Base-by-base conservation (phyloP, 1,140 invertebrate species). In the Meloidogyne exigua region DNA sequence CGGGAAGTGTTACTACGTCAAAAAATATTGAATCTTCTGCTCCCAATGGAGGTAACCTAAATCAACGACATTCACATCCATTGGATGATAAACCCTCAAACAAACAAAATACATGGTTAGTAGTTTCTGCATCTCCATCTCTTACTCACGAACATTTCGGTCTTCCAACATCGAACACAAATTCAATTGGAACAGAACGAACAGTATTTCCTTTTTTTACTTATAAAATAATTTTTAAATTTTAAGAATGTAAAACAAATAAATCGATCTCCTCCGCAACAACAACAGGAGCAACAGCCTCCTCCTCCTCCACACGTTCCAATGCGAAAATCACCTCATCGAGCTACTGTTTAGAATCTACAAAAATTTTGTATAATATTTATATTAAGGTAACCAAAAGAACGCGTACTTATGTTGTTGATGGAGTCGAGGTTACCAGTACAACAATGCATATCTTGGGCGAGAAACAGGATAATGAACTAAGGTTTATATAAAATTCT, bases 381-480 rank as follows among this genome's bases (percentile, higher is more conserved):
- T 7, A 57, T 57, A 57, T 57, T 57, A 57, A 57, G 49, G 83
- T 87, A 12, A 86, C 85, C 7, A 82, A 83, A 68, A 86, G 87
- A 63, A 87, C 83, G 26, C 79, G 85, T 42, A 82, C 79, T 1
- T 83, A 84, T 68, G 78, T 86, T 23, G 68, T 81, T 32, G 82
- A 81, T 23, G 68, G 72, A 3, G 68, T 73, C 7, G 77, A 83
- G n/a, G 82, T 87, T 12, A 88, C 85, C 1, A 82, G 81, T 12
- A 87, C 85, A n/a, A 85, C 85, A 2, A 44, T 85, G 39, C 86
- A 88, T 42, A 85, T 87, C 5, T 62, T 87, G 1, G 81, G 85
- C n/a, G 83, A 76, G 1, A 79, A 88, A 62, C 82, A 87, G 67
- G 81, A 87, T 63, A 78, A 77, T 63, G 81, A 81, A 36, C 68